A percentile compares a stretch with the other conserved stretches of the same genome.
Evolutionary conservation across 2,797 vertebrate genomes (phyloP).

Genomic region (Dicrostonyx torquatus): DNA sequence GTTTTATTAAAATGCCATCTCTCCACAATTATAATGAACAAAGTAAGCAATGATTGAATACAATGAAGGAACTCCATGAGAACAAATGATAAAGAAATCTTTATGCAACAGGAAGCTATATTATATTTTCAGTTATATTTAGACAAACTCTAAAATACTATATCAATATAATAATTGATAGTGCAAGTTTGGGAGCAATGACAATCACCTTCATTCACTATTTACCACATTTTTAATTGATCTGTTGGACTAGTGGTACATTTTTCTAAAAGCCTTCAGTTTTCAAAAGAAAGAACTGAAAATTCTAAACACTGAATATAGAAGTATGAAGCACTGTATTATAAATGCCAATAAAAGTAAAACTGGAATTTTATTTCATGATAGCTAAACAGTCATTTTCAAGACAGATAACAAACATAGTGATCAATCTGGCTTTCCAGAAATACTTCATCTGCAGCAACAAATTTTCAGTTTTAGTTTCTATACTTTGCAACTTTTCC

Average conservation of each 20-base stretch:
- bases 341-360: conserved; percentile 28
- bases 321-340: not conserved
- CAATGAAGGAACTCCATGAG: not conserved
- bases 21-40: not conserved
- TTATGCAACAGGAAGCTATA: not conserved
- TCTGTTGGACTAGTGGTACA: not conserved
- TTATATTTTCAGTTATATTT: conserved; percentile 2
- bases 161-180: not conserved
- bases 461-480: conserved; percentile 35
- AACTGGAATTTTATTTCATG: conserved; percentile 48
- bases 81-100: not conserved
- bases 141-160: not conserved
- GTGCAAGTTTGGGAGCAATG: not conserved
- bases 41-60: not conserved
- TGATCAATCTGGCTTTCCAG: conserved; percentile 12
- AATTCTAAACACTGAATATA: conserved; percentile 31
- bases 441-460: conserved; percentile 52
- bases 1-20: not conserved
- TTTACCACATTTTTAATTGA: conserved; percentile 12
- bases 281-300: conserved; percentile 13
- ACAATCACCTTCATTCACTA: not conserved
- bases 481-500: not conserved
- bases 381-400: conserved; percentile 53
- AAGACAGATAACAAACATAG: not conserved
- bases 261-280: not conserved